A percentile compares a stretch with the other conserved stretches of the same genome.
Evolutionary conservation across 2,797 vertebrate species (phyloP).

Genomic region (Eutrigla gurnardus): DNA sequence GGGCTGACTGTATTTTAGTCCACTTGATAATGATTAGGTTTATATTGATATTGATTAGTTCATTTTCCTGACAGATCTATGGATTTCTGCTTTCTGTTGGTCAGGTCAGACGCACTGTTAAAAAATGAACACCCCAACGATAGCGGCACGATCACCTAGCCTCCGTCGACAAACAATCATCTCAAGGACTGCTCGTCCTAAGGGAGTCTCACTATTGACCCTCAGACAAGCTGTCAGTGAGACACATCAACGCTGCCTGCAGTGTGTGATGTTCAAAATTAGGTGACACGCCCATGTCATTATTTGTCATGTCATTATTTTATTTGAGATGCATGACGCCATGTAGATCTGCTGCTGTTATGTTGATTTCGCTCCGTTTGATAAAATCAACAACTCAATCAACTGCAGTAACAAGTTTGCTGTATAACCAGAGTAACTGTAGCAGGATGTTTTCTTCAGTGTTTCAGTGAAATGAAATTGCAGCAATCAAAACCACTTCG

Average conservation of each 20-base stretch:
- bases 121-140: constrained; percentile 54
- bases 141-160: constrained; percentile 36
- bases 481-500: not conserved
- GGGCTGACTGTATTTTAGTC: constrained; percentile 4
- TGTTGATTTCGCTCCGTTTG: not conserved
- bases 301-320: constrained; percentile 9
- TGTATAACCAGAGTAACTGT: not conserved
- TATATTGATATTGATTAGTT: constrained; percentile 3
- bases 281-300: not conserved
- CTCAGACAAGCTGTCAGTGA: constrained; percentile 20
- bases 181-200: constrained; percentile 49
- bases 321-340: not conserved
- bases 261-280: constrained; percentile 4
- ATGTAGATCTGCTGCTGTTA: not conserved
- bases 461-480: not conserved
- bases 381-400: no score
- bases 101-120: constrained; percentile 27
- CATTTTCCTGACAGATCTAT: constrained; percentile 4
- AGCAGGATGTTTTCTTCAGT: not conserved
- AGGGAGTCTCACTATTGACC: constrained; percentile 57
- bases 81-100: constrained; percentile 20
- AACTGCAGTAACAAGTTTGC: not conserved
- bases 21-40: not conserved
- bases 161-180: constrained; percentile 49
- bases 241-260: not conserved